Percentiles rank a stretch among this genome's conserved stretches.
These are phyloP conservation scores for Cettia cetti DNA, from an alignment of 2,113 vertebrate genomes.

Conservation along the genomic window DNA sequence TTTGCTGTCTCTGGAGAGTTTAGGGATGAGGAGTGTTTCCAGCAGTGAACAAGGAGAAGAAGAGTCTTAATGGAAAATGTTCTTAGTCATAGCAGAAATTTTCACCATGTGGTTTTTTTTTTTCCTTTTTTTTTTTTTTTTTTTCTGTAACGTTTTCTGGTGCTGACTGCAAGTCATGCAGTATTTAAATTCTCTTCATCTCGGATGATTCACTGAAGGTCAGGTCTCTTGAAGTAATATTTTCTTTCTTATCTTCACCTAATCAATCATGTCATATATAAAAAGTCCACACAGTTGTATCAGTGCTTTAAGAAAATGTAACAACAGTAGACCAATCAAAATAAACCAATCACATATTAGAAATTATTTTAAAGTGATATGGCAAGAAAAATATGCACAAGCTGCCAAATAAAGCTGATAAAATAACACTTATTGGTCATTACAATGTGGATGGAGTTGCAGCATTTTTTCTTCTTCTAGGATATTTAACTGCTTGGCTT, in stretches of 20 bases:
- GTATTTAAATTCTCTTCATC: slow-evolving; percentile 40
- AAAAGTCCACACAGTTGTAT: slow-evolving; percentile 15
- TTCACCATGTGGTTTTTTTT: background rate
- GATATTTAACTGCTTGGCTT: slow-evolving; percentile 47
- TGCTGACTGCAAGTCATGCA: slow-evolving; percentile 2
- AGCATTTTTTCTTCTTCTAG: background rate
- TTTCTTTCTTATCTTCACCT: slow-evolving; percentile 39
- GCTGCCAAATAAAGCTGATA: background rate
- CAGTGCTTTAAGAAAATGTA: background rate
- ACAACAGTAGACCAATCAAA: slow-evolving; percentile 10
- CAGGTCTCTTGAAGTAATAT: slow-evolving; percentile 31
- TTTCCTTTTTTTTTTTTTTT: too few relatives aligned
- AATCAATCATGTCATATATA: slow-evolving; percentile 39
- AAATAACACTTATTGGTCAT: slow-evolving; percentile 9
- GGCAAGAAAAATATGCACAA: background rate
- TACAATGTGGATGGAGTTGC: background rate
- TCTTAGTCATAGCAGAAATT: slow-evolving; percentile 31
- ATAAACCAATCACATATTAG: slow-evolving; percentile 1
- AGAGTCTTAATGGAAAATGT: background rate
- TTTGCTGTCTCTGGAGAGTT: background rate
- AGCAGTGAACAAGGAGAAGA: background rate
- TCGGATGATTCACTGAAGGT: slow-evolving; percentile 46
- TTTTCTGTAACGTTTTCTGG: background rate
- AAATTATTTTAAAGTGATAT: slow-evolving; percentile 28
- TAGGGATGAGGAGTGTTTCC: background rate